These are phyloP conservation scores for Atrina japonica DNA, from an alignment of 2,888 invertebrate genomes.

Conservation along the genomic window DNA sequence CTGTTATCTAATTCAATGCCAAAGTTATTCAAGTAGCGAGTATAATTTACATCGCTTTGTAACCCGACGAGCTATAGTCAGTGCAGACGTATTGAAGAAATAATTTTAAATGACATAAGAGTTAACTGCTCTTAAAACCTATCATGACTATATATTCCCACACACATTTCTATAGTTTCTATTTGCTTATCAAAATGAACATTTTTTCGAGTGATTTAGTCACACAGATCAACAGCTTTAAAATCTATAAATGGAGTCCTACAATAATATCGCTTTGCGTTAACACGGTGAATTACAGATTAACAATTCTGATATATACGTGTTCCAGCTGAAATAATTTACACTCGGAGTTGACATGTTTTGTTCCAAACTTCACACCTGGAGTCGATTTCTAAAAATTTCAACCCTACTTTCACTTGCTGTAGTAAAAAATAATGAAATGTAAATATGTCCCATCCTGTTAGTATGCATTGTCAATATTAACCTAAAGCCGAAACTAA, in stretches of 20 bases:
- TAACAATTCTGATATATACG: not conserved
- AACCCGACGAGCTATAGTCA: not conserved
- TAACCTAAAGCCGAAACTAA: slow-evolving; percentile 35
- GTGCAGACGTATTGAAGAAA: slow-evolving; percentile 5
- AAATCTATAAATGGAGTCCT: too few species aligned
- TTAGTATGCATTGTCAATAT: slow-evolving; percentile 24
- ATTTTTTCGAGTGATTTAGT: slow-evolving; percentile 22
- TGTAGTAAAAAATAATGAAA: slow-evolving; percentile 35
- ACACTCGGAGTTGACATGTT: slow-evolving; percentile 12
- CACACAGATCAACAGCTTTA: slow-evolving; percentile 3
- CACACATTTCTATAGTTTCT: slow-evolving; percentile 18
- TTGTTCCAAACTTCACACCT: slow-evolving; percentile 10
- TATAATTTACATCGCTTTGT: too few species aligned
- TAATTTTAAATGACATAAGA: slow-evolving; percentile 12
- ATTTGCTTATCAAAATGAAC: slow-evolving; percentile 25
- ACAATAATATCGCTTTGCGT: too few species aligned
- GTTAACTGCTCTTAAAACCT: slow-evolving; percentile 12
- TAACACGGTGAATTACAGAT: too few species aligned
- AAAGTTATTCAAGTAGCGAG: too few species aligned
- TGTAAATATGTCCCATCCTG: slow-evolving; percentile 28
- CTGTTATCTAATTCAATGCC: too few species aligned
- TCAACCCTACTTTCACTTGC: slow-evolving; percentile 32
- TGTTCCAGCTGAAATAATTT: slow-evolving; percentile 23
- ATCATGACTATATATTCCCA: slow-evolving; percentile 10
- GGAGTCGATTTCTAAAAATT: slow-evolving; percentile 15